Percentiles rank a stretch among this genome's conserved stretches.
Evolutionary conservation across 2,797 vertebrate genomes (phyloP).

Genomic region (Cynopterus sphinx): DNA sequence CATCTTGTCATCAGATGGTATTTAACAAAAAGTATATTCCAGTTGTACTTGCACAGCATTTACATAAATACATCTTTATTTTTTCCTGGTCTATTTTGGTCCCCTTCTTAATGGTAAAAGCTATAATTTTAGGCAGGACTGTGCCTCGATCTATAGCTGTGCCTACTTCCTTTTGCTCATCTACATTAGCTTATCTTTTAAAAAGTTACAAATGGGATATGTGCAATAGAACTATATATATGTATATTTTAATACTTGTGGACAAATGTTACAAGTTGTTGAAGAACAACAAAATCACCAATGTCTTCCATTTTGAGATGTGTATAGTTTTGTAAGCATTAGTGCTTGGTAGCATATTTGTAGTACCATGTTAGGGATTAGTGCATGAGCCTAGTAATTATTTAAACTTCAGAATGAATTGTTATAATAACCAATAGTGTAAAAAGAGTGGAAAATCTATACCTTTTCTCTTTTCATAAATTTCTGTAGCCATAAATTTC

Average conservation of each 20-base stretch:
- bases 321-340: conserved; percentile 99
- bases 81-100: not conserved
- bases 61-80: not conserved
- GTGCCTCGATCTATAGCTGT: conserved; percentile 57
- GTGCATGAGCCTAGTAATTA: conserved; percentile 98
- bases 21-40: conserved; percentile 16
- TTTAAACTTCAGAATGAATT: conserved; percentile 88
- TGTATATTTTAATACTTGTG: conserved; percentile 95
- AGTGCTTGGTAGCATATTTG: conserved; percentile 95
- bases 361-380: conserved; percentile 93
- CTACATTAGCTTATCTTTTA: conserved; percentile 78
- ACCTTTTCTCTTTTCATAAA: conserved; percentile 66
- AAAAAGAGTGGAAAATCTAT: conserved; percentile 80
- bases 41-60: not conserved
- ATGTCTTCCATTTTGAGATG: conserved; percentile 99
- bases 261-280: conserved; percentile 99
- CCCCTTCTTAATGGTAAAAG: conserved; percentile 49
- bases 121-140: conserved; percentile 73
- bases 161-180: conserved; percentile 70
- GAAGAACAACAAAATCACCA: conserved; percentile 99
- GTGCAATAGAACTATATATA: conserved; percentile 95
- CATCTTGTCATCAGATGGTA: conserved; percentile 2
- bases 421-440: conserved; percentile 84
- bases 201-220: conserved; percentile 87
- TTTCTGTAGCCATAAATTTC: conserved; percentile 85